A percentile compares a stretch with the other conserved stretches of the same genome.
These are phyloP conservation scores for Pedicia rivosa DNA, from an alignment of 2,888 invertebrate genomes.

Conservation along the genomic window DNA sequence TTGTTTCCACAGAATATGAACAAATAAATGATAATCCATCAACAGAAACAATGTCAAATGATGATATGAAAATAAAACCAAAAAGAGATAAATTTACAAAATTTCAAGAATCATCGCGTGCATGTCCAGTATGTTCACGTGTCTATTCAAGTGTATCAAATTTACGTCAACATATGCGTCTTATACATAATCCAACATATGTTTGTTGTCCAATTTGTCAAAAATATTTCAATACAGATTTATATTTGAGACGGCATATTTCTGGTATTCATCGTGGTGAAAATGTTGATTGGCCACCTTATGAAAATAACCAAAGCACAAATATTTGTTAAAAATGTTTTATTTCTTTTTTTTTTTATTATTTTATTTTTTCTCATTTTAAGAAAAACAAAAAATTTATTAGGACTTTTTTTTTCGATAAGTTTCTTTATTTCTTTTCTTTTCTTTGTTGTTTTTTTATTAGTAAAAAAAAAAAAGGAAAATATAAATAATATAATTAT, in stretches of 20 bases:
- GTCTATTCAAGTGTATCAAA: constrained; percentile 49
- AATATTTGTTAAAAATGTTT: too few species aligned
- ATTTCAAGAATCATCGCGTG: constrained; percentile 6
- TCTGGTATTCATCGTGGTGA: constrained; percentile 13
- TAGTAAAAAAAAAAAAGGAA: too few species aligned
- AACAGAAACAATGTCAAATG: not conserved
- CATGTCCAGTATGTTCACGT: constrained; percentile 43
- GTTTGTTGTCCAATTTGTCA: constrained; percentile 42
- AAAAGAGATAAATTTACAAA: constrained; percentile 3
- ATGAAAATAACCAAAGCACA: constrained; percentile 4
- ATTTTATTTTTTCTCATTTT: too few species aligned
- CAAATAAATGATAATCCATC: constrained; percentile 1
- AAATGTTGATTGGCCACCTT: constrained; percentile 4
- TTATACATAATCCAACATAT: constrained; percentile 45
- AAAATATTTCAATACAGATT: constrained; percentile 45
- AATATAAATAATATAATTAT: too few species aligned
- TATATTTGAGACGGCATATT: constrained; percentile 39
- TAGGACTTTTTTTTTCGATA: too few species aligned
- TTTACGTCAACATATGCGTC: constrained; percentile 46
- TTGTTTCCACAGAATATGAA: constrained; percentile 3
- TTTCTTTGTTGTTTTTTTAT: too few species aligned
- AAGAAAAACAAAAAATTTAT: too few species aligned
- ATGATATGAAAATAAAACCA: constrained; percentile 1
- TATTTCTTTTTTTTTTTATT: too few species aligned
- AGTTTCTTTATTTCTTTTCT: too few species aligned